Conservation (phyloP, 1,140 invertebrate genomes). For the Venustaconcha ellipsiformis region DNA sequence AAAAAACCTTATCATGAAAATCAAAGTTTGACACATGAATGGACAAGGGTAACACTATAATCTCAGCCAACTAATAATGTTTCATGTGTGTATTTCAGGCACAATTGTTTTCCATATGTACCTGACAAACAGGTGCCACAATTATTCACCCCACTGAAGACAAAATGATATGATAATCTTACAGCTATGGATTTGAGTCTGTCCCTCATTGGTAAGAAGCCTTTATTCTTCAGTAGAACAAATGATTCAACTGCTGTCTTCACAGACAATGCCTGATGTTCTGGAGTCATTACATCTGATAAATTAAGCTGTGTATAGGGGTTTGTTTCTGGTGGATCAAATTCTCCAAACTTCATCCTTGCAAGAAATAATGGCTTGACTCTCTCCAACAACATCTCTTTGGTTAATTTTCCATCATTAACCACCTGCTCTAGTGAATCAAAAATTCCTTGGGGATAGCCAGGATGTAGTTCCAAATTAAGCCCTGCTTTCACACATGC, state of each 20-base stretch:
- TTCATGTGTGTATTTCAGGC: not conserved
- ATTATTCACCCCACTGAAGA: not conserved
- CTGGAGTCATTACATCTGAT: conserved; percentile 52
- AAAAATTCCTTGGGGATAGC: conserved; percentile 19
- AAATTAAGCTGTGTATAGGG: conserved; percentile 51
- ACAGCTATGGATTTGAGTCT: conserved; percentile 36
- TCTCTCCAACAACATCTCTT: conserved; percentile 31
- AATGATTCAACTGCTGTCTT: conserved; percentile 58
- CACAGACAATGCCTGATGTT: conserved; percentile 50
- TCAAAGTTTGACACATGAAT: too few relatives aligned
- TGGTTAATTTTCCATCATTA: conserved; percentile 16
- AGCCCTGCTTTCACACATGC: conserved; percentile 56
- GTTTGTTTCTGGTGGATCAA: conserved; percentile 61
- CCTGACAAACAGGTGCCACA: not conserved
- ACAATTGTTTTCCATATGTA: not conserved
- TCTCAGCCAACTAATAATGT: not conserved
- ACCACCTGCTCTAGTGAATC: conserved; percentile 27
- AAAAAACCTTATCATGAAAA: too few relatives aligned
- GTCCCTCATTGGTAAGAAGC: conserved; percentile 42
- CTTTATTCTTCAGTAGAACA: conserved; percentile 63
- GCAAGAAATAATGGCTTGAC: conserved; percentile 64
- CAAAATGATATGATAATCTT: conserved; percentile 1
- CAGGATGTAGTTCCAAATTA: conserved; percentile 53
- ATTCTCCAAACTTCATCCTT: conserved; percentile 63
- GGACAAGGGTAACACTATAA: too few relatives aligned